phyloP scores from a whole-genome alignment of 2,888 invertebrate species.

The Liodrosophila aerea region DNA sequence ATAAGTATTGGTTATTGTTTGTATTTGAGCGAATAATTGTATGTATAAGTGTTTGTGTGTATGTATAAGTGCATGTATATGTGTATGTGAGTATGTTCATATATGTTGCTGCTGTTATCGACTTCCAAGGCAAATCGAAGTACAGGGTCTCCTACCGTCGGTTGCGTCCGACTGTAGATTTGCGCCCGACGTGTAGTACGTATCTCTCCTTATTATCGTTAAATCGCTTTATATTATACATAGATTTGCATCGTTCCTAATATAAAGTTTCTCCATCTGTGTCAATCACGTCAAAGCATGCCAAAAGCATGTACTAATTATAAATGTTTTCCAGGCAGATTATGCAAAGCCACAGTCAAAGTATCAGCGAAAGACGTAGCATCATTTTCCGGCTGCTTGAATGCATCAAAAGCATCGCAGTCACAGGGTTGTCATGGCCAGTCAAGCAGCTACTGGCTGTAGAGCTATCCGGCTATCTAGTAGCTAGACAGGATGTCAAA shows the following conservation, averaged over 20 bases:
- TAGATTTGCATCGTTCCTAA: not conserved
- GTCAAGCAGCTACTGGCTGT: constrained; percentile 3
- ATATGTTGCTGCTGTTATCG: too few species aligned
- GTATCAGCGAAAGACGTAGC: constrained; percentile 12
- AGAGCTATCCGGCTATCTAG: constrained; percentile 3
- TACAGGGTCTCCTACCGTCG: too few species aligned
- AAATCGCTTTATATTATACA: not conserved
- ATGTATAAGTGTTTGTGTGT: too few species aligned
- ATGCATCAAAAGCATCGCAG: constrained; percentile 23
- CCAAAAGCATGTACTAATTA: constrained; percentile 58
- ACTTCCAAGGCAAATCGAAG: too few species aligned
- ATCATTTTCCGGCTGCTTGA: constrained; percentile 40
- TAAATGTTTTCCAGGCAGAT: constrained; percentile 49
- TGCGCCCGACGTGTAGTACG: constrained; percentile 16
- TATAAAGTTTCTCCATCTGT: constrained; percentile 1
- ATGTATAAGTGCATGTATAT: too few species aligned
- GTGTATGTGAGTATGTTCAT: too few species aligned
- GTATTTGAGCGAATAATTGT: too few species aligned
- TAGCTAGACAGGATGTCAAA: constrained; percentile 17
- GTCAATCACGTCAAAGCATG: constrained; percentile 45
- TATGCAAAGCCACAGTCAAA: constrained; percentile 12
- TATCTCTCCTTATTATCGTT: not conserved
- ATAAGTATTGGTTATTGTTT: too few species aligned
- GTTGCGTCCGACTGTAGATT: too few species aligned
- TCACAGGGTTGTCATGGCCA: constrained; percentile 37